Evolutionary conservation across 2,888 invertebrate species (phyloP), one percentile per base, ranked within the genome.

Genomic region (Diarsia rubi): DNA sequence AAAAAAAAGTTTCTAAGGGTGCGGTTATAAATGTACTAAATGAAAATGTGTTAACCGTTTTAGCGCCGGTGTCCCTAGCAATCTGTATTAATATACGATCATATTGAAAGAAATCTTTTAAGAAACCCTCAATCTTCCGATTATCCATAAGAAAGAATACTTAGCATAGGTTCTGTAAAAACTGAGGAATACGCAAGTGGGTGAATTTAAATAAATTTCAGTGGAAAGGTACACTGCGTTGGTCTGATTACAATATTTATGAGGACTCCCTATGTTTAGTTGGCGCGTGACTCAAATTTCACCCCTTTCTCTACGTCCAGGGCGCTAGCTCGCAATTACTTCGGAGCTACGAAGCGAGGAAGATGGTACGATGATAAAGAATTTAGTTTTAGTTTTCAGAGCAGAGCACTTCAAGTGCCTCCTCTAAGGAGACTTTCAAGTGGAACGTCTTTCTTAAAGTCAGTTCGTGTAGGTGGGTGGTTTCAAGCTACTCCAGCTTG

Each of bases 211-310:
- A 93, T 93, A 93, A 91, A 92, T 91, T 92, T 90, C 88, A 82
- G 80, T 75, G 54, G 84, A 86, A 88, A 85, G 88, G 83, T 77
- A 76, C 74, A 85, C 82, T 82, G 74, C 78, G 72, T 83, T 84
- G 79, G 82, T 83, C 83, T 89, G 91, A 93, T 94, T 94, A 94
- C 90, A 94, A 94, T 94, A 94, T 94, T 94, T 94, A 94, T 94
- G 93, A 93, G 91, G 74, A 70, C 75, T 86, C 76, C 88, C 84
- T 87, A 88, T 88, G 86, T 86, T 88, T 87, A 87, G 88, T 89
- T 86, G 82, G 88, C 84, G 87, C 93, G 92, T 93, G 93, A 91
- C 92, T 93, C 88, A 92, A 93, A 92, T 93, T 92, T 90, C 87
- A 92, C 91, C 92, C 80, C 92, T 92, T 93, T 92, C 90, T 90